Conservation (phyloP, 2,888 invertebrate species). For the Deilephila elpenor region DNA sequence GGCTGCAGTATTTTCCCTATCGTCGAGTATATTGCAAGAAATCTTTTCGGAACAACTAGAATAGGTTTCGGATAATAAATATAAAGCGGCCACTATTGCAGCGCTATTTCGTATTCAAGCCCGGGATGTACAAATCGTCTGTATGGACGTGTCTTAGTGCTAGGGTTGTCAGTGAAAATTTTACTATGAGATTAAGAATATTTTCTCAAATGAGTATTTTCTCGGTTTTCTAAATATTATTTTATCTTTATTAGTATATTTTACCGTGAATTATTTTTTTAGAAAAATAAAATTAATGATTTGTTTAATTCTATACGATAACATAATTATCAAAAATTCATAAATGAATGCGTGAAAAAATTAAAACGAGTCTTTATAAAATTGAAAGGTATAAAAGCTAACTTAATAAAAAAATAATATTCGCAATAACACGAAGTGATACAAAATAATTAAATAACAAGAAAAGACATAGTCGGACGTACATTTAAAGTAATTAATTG, state of each 20-base stretch:
- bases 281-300: no score
- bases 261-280: no score
- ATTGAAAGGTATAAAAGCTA: background rate
- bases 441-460: background rate
- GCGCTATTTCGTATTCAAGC: conserved; percentile 34
- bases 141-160: conserved; percentile 50
- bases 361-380: background rate
- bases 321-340: no score
- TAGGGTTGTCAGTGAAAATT: conserved; percentile 15
- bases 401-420: background rate
- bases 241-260: no score
- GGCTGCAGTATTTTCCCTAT: conserved; percentile 13
- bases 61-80: conserved; percentile 52
- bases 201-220: no score
- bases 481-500: background rate
- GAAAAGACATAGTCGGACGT: background rate
- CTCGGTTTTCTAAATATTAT: no score
- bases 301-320: no score
- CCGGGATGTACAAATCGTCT: conserved; percentile 59
- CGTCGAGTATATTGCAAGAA: conserved; percentile 8
- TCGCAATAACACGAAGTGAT: background rate
- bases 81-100: conserved; percentile 51
- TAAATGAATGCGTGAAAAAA: no score
- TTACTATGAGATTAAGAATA: background rate
- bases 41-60: conserved; percentile 29